Evolutionary conservation across 2,797 vertebrate genomes (phyloP), one percentile per base, ranked within the genome.

Genomic region (Coracias cyanogaster): DNA sequence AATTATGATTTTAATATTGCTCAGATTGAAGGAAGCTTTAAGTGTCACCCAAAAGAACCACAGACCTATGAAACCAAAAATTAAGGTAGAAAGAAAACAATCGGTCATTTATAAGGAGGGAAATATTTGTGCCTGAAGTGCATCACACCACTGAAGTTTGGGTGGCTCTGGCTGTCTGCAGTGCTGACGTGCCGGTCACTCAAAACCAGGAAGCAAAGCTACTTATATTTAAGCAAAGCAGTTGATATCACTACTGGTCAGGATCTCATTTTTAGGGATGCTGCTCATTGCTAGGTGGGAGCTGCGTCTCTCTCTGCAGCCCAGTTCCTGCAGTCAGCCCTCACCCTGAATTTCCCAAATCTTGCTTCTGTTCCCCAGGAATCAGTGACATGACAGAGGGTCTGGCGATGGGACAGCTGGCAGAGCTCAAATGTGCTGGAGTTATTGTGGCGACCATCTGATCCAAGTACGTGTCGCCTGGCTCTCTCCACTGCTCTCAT

Each of bases 371-470:
- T 45, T 93, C 61, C 57, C 58, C 54, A 45, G 70, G 46, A 91
- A 62, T 48, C 46, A 17, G 54, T 54, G 80, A 60, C 65, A 33
- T 37, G 82, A 82, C 66, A 78, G 66, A 79, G 41, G 26, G 57
- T 29, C 65, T 94, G 85, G 90, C n/a, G 2, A 21, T 4, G 46
- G 80, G 52, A 88, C 87, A 94, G 85, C 82, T 96, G 94, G 80
- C 82, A n/a, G 7, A 26, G 70, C 70, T 93, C 61, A 78, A 14
- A 84, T 62, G 83, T 86, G 51, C 58, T 69, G 82, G 65, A 61
- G 72, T 31, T 57, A 37, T 64, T 73, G 69, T 3, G 16, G 82
- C 2, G 5, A 78, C 69, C 62, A 39, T 72, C 69, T 89, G 82
- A 91, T 67, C 82, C 71, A 37, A 37, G 65, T 80, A 86, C 0